Evolutionary conservation across 2,797 vertebrate genomes (phyloP), one percentile per base, ranked within the genome.

Genomic region (Enteromius fasciolatus): DNA sequence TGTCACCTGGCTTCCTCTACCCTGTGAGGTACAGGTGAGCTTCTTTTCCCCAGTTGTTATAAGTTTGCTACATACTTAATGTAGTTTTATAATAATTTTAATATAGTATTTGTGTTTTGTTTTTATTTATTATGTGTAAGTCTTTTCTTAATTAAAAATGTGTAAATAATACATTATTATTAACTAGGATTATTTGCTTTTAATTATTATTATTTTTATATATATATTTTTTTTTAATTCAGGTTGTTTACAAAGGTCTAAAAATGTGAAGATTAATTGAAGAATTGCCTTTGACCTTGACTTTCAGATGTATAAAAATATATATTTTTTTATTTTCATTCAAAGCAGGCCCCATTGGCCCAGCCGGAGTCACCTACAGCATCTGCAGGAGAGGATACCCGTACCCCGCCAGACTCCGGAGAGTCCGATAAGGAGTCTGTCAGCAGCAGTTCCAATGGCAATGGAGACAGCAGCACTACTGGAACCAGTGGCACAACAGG

Each of bases 351-450:
- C 0, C 97, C 97, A 1, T 90, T 99, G 86, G 97, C 98, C 17
- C 97, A 99, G 90, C 98, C 97, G 0, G 98, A 99, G 86, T 98
- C 98, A 0, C 98, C 97, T 0, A 98, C 97, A 0, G 97, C 97
- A 5, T 99, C 96, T 0, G 96, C 97, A 0, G 98, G 97, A 0
- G 98, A 99, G 0, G 98, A 99, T 0, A 91, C 95, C 2, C 96
- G 97, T 0, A 97, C 96, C 0, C 96, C 97, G 0, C 95, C 95
- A 0, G 97, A 99, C 87, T 99, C 97, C 0, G 97, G 97, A 0
- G 98, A 99, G 48, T 99, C 98, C 0, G 98, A 99, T 91, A 98
- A 98, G 90, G 98, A 99, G 91, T 99, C 98, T 0, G 96, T 98
- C 18, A 97, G 98, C 94, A 99, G 98, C 95, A 97, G 96, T 88